These are phyloP conservation scores for Suricata suricatta DNA, from an alignment of 2,113 vertebrate genomes.

Conservation along the genomic window DNA sequence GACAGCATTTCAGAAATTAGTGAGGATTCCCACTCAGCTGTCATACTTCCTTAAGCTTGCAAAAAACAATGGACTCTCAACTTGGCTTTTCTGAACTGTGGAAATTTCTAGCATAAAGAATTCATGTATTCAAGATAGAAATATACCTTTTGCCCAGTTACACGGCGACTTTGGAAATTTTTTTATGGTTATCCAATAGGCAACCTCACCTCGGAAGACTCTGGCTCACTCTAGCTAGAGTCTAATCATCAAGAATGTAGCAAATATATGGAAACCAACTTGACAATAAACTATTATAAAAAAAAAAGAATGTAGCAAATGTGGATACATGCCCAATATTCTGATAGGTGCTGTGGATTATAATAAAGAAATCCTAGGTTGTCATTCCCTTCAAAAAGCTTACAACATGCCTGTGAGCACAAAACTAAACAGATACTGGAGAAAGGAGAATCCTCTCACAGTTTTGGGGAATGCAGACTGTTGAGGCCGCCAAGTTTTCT, in stretches of 20 bases:
- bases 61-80: not conserved
- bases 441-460: not conserved
- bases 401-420: not conserved
- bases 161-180: not conserved
- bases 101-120: slow-evolving; percentile 12
- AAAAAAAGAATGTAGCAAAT: not conserved
- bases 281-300: no score
- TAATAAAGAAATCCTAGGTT: not conserved
- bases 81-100: not conserved
- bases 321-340: not conserved
- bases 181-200: not conserved
- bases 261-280: not conserved
- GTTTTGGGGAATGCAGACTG: not conserved
- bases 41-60: not conserved
- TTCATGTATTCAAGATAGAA: not conserved
- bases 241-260: slow-evolving; percentile 35
- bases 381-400: slow-evolving; percentile 11
- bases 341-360: not conserved
- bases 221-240: not conserved
- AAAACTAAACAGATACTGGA: not conserved
- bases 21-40: not conserved
- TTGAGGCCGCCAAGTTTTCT: no score
- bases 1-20: not conserved
- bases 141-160: not conserved
- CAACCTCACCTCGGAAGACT: not conserved